Evolutionary conservation across 2,113 vertebrate genomes (phyloP).

Genomic region (Cavia aperea): DNA sequence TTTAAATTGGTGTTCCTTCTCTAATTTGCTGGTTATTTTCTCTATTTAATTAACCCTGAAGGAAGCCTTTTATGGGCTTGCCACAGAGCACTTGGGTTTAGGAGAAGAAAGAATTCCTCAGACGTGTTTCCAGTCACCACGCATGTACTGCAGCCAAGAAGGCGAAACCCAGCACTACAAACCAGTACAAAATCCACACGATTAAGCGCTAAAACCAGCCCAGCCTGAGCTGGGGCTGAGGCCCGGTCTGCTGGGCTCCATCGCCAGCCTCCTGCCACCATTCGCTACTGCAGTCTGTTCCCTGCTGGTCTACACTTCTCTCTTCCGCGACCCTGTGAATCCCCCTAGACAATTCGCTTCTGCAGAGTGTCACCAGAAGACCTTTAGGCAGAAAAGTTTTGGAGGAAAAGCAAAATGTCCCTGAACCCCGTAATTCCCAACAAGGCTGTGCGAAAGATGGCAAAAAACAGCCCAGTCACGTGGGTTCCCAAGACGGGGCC

Average conservation of each 20-base stretch:
- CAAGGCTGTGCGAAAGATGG: not conserved
- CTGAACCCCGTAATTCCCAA: not conserved
- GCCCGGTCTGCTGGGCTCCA: not conserved
- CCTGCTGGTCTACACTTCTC: no score
- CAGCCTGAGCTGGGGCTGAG: fast-evolving
- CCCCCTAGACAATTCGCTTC: not conserved
- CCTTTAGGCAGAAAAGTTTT: not conserved
- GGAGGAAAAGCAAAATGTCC: not conserved
- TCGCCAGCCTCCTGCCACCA: not conserved
- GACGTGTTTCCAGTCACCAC: conserved; percentile 9
- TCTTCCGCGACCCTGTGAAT: not conserved
- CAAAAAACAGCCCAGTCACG: not conserved
- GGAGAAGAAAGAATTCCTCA: conserved; percentile 44
- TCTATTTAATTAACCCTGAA: conserved; percentile 56
- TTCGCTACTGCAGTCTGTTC: fast-evolving
- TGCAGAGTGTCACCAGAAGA: not conserved
- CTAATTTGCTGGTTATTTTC: conserved; percentile 45
- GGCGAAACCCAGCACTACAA: not conserved
- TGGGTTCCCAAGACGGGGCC: fast-evolving
- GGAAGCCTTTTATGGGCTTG: conserved; percentile 46
- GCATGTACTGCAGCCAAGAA: not conserved
- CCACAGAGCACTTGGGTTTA: not conserved
- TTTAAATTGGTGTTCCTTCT: conserved; percentile 48
- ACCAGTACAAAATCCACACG: not conserved
- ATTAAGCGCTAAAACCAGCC: not conserved